phyloP scores from a whole-genome alignment of 2,113 vertebrate genomes.

The Prinia subflava region DNA sequence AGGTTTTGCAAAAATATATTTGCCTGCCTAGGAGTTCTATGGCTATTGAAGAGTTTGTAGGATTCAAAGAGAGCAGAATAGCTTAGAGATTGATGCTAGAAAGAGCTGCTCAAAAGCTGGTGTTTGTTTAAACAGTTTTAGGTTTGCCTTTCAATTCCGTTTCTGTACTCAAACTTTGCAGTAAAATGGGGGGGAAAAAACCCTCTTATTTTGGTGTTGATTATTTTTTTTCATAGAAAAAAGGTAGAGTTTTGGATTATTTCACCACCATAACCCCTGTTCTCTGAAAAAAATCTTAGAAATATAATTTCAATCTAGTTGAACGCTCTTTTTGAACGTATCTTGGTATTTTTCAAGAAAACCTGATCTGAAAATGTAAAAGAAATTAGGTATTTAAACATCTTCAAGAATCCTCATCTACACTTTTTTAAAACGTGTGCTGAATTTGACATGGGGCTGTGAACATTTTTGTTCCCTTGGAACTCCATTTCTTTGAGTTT shows the following conservation, averaged over 20 bases:
- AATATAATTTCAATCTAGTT: neutral
- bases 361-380: neutral
- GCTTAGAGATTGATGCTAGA: neutral
- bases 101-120: neutral
- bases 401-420: neutral
- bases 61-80: neutral
- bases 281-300: neutral
- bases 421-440: neutral
- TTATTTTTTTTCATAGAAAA: neutral
- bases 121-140: neutral
- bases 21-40: neutral
- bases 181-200: neutral
- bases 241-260: neutral
- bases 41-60: neutral
- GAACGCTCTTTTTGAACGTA: neutral
- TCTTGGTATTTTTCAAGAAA: neutral
- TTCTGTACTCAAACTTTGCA: neutral
- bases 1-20: neutral
- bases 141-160: neutral
- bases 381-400: neutral
- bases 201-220: neutral
- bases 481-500: neutral
- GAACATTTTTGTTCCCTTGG: accelerated
- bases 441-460: neutral
- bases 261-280: accelerated